Percentiles rank a stretch among this genome's conserved stretches.
Conservation (phyloP, 2,888 invertebrate genomes). For the Pegoplata infirma region DNA sequence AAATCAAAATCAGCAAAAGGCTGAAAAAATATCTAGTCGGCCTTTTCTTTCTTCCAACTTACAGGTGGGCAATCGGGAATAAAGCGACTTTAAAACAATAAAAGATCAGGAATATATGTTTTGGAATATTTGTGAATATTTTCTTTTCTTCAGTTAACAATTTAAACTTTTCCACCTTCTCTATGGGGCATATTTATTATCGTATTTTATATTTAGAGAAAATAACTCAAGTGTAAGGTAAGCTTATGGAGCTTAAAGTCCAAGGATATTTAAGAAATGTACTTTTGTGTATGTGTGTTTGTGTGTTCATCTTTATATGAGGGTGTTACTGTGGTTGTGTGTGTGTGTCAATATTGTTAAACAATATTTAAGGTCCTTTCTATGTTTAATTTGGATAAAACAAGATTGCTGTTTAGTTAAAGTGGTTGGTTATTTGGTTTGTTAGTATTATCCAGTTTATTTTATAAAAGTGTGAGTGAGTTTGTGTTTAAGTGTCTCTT, state of each 20-base stretch:
- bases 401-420: neutral
- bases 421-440: neutral
- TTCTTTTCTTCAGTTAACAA: too few relatives aligned
- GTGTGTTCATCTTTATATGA: slow-evolving; percentile 9
- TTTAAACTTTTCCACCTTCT: too few relatives aligned
- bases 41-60: too few relatives aligned
- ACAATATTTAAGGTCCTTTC: neutral
- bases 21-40: too few relatives aligned
- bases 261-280: slow-evolving; percentile 23
- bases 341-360: neutral
- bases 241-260: slow-evolving; percentile 22
- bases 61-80: too few relatives aligned
- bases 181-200: too few relatives aligned
- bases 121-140: too few relatives aligned
- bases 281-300: too few relatives aligned
- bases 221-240: slow-evolving; percentile 29
- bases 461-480: neutral
- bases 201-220: too few relatives aligned
- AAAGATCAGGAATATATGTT: too few relatives aligned
- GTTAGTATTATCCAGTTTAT: neutral
- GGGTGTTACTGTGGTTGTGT: neutral
- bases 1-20: too few relatives aligned
- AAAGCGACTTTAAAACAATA: too few relatives aligned
- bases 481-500: neutral
- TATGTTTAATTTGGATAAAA: neutral